Base-by-base conservation (phyloP, 2,888 invertebrate species). In the Cordilura impudica region DNA sequence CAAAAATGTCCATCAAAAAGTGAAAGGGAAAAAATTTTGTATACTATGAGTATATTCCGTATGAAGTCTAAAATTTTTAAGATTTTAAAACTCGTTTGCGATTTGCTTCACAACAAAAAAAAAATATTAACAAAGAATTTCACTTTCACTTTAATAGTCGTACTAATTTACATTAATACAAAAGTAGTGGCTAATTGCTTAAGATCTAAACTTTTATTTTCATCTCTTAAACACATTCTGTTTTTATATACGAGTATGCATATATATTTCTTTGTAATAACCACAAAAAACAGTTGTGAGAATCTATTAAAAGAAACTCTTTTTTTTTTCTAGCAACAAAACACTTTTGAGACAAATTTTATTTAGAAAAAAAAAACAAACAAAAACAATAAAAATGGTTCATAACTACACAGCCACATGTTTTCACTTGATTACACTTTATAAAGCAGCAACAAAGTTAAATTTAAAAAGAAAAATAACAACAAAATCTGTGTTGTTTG, bases 271-370 rank as follows among this genome's bases (percentile, higher is more conserved):
- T 31, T 19, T 35, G 8, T 58, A 39, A 43, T 58, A 43, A 43
- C 21, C 35, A 14, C 21, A 23, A 45, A 43, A 43, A 39, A 54
- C 43, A 31, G 26, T 67, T 54, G 54, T 67, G 54, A 45, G 66
- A 67, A 45, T 54, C 43, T 45, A 53, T 29, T 29, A 53, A 53
- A 67, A 54, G 45, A 54, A 54, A 67, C 26, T 58, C n/a, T 43
- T 35, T 39, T 39, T n/a, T 8, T 39, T 39, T n/a, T 31, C 31
- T n/a, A 39, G n/a, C 4, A 39, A 39, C 12, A 39, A 39, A 12
- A n/a, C 12, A 39, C 35, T 35, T 35, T 29, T 5, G 6, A 31
- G 35, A n/a, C 2, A 39, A n/a, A n/a, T 4, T n/a, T 39, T n/a
- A n/a, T 31, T 7, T 31, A 10, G 8, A 10, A 31, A 31, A 8